Percentiles rank a stretch among this genome's conserved stretches.
Evolutionary conservation across 2,888 invertebrate species (phyloP).

Genomic region (Metalampra italica): DNA sequence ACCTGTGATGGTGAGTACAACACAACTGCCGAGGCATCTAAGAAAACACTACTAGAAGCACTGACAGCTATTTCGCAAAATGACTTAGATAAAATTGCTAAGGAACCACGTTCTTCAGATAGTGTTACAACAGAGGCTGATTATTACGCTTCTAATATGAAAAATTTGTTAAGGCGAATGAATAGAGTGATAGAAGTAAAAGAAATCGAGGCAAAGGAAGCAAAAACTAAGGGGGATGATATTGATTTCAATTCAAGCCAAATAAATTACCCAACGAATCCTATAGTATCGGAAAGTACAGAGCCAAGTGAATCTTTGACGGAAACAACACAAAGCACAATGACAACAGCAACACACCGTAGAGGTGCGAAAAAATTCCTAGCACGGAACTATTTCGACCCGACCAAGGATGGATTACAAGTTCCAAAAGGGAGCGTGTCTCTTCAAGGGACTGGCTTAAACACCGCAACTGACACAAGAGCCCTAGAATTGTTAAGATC

Average conservation of each 20-base stretch:
- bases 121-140: slow-evolving; percentile 36
- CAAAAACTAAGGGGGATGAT: slow-evolving; percentile 51
- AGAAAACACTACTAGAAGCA: slow-evolving; percentile 83
- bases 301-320: slow-evolving; percentile 33
- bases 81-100: slow-evolving; percentile 70
- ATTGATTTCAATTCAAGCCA: slow-evolving; percentile 54
- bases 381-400: slow-evolving; percentile 25
- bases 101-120: slow-evolving; percentile 49
- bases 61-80: slow-evolving; percentile 81
- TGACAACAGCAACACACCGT: slow-evolving; percentile 43
- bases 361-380: slow-evolving; percentile 60
- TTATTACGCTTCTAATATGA: slow-evolving; percentile 36
- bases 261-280: slow-evolving; percentile 59
- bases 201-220: slow-evolving; percentile 35
- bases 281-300: slow-evolving; percentile 44
- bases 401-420: slow-evolving; percentile 33
- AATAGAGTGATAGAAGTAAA: slow-evolving; percentile 33
- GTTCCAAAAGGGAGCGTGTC: slow-evolving; percentile 53
- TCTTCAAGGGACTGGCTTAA: slow-evolving; percentile 41
- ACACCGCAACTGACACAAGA: slow-evolving; percentile 83
- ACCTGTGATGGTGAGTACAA: slow-evolving; percentile 87
- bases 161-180: slow-evolving; percentile 40
- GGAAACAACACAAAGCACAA: slow-evolving; percentile 49
- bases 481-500: slow-evolving; percentile 90
- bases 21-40: slow-evolving; percentile 83